These are phyloP conservation scores for Scomber colias DNA, from an alignment of 2,113 vertebrate genomes.

Conservation along the genomic window DNA sequence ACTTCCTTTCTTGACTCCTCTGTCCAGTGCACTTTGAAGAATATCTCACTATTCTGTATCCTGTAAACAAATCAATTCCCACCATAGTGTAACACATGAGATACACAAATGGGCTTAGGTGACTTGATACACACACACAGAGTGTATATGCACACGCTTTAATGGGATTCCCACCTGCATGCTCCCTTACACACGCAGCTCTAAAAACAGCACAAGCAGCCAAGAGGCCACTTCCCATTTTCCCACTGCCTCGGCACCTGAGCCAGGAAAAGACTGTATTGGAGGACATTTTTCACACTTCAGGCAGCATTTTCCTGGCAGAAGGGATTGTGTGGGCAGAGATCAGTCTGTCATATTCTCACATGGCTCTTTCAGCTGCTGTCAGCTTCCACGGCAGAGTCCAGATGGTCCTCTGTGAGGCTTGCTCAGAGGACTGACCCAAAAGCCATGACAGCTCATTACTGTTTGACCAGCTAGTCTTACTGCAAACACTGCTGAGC, in stretches of 20 bases:
- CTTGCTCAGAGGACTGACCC: conserved; percentile 32
- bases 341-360: conserved; percentile 67
- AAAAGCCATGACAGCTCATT: conserved; percentile 54
- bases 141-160: conserved; percentile 20
- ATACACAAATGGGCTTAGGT: conserved; percentile 26
- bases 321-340: conserved; percentile 45
- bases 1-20: conserved; percentile 42
- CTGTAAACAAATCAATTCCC: conserved; percentile 71
- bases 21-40: conserved; percentile 47
- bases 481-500: conserved; percentile 42
- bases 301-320: conserved; percentile 59
- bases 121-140: conserved; percentile 35
- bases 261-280: conserved; percentile 67
- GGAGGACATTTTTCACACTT: conserved; percentile 62
- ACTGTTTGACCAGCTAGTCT: conserved; percentile 56
- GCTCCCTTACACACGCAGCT: conserved; percentile 73
- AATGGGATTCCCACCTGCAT: conserved; percentile 70
- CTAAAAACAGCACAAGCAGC: conserved; percentile 51
- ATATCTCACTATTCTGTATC: conserved; percentile 52
- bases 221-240: conserved; percentile 72
- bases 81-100: conserved; percentile 22
- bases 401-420: conserved; percentile 59
- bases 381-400: conserved; percentile 50
- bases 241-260: conserved; percentile 66
- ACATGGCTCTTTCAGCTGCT: conserved; percentile 52